A percentile compares a stretch with the other conserved stretches of the same genome.
These are phyloP conservation scores for Mesorhabditis spiculigera DNA, from an alignment of 2,888 invertebrate genomes.

Conservation along the genomic window DNA sequence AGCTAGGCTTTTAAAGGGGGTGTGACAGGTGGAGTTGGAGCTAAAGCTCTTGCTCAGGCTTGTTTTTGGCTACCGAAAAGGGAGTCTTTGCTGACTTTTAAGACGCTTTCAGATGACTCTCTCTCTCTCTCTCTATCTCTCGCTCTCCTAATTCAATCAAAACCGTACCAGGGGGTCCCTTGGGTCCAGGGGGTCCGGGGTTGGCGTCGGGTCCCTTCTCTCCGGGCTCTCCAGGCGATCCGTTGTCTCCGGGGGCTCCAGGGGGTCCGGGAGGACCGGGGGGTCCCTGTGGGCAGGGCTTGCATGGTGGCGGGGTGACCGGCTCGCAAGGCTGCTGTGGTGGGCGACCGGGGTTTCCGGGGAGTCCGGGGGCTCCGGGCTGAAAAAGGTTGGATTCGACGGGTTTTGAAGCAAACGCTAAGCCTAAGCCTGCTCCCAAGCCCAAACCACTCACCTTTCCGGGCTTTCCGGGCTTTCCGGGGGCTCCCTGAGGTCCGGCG, in stretches of 20 bases:
- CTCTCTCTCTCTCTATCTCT: too few species aligned
- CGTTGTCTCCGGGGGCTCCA: slow-evolving; percentile 45
- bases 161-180: slow-evolving; percentile 31
- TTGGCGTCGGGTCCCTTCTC: slow-evolving; percentile 41
- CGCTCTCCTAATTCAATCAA: too few species aligned
- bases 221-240: slow-evolving; percentile 36
- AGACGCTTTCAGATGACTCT: too few species aligned
- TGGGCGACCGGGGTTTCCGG: slow-evolving; percentile 45
- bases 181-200: slow-evolving; percentile 46
- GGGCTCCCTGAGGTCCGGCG: slow-evolving; percentile 40
- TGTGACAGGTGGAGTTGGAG: too few species aligned
- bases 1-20: too few species aligned
- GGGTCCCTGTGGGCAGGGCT: slow-evolving; percentile 47
- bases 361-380: slow-evolving; percentile 45
- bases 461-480: slow-evolving; percentile 46
- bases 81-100: too few species aligned
- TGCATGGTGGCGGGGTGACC: slow-evolving; percentile 45
- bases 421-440: too few species aligned
- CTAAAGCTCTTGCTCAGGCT: too few species aligned
- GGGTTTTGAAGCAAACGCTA: too few species aligned
- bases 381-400: too few species aligned
- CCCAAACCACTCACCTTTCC: slow-evolving; percentile 18
- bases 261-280: slow-evolving; percentile 44
- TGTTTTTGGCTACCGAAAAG: too few species aligned
- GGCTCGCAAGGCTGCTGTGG: slow-evolving; percentile 45